Percentiles rank a stretch among this genome's conserved stretches.
Evolutionary conservation across 2,888 invertebrate species (phyloP).

Genomic region (Athetis lepigone): DNA sequence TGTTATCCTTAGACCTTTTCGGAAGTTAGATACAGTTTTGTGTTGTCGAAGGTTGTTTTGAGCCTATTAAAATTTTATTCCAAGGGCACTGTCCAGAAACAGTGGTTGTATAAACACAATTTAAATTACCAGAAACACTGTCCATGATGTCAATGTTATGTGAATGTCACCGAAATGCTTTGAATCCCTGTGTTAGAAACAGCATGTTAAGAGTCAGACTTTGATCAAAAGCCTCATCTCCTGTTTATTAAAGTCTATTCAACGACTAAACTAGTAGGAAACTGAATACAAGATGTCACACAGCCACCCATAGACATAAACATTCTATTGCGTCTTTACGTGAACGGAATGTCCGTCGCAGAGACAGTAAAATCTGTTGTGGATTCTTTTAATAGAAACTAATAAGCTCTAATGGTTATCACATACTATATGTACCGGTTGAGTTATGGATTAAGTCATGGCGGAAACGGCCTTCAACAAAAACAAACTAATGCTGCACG

Average conservation of each 20-base stretch:
- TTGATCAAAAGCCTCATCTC: conserved; percentile 72
- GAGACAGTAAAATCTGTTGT: conserved; percentile 62
- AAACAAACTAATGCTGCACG: conserved; percentile 81
- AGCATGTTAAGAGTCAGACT: conserved; percentile 69
- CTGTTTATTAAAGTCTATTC: conserved; percentile 71
- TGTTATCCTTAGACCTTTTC: conserved; percentile 66
- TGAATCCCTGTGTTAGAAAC: conserved; percentile 44
- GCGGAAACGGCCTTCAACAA: conserved; percentile 82
- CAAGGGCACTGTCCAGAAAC: conserved; percentile 60
- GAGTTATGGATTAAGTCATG: conserved; percentile 75
- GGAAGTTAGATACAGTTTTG: conserved; percentile 55
- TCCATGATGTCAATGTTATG: conserved; percentile 45
- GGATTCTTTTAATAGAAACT: conserved; percentile 64
- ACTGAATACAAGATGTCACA: conserved; percentile 66
- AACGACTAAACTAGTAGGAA: conserved; percentile 63
- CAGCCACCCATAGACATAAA: conserved; percentile 49
- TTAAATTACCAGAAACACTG: conserved; percentile 45
- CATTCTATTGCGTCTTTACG: conserved; percentile 56
- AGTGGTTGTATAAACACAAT: conserved; percentile 56
- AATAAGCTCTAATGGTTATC: conserved; percentile 67
- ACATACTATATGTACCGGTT: conserved; percentile 65
- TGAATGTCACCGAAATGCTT: conserved; percentile 55
- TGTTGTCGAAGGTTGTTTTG: conserved; percentile 62
- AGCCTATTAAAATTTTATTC: conserved; percentile 68
- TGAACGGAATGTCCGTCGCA: conserved; percentile 56